These are phyloP conservation scores for Chaetodon trifasciatus DNA, from an alignment of 2,797 vertebrate genomes.

Conservation along the genomic window DNA sequence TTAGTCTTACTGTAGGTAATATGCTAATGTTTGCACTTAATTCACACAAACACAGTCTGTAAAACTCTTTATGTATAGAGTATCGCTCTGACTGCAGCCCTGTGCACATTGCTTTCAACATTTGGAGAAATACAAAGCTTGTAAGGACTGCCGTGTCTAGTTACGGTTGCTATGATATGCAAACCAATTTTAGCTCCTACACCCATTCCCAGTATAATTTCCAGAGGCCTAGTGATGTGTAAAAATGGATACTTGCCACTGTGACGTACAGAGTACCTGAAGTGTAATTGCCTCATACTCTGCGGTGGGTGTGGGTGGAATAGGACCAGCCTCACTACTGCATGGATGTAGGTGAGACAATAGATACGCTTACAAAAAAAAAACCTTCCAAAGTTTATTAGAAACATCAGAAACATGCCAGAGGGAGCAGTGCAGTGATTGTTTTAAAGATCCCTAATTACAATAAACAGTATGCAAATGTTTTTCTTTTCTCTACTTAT, in stretches of 20 bases:
- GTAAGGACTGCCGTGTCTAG: background rate
- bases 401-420: slow-evolving; percentile 19
- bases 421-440: background rate
- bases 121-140: slow-evolving; percentile 4
- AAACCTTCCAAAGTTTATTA: slow-evolving; percentile 10
- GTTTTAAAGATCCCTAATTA: slow-evolving; percentile 31
- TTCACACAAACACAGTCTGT: background rate
- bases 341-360: slow-evolving; percentile 31
- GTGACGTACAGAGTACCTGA: slow-evolving; percentile 28
- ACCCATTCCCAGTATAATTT: slow-evolving; percentile 25
- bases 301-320: slow-evolving; percentile 42
- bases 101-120: background rate
- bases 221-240: slow-evolving; percentile 34
- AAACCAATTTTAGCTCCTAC: slow-evolving; percentile 16
- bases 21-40: slow-evolving; percentile 2
- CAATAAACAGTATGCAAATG: slow-evolving; percentile 18
- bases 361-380: background rate
- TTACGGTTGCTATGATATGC: background rate
- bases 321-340: slow-evolving; percentile 28
- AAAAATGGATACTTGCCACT: slow-evolving; percentile 21
- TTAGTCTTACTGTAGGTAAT: background rate
- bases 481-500: slow-evolving; percentile 16
- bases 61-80: slow-evolving; percentile 2
- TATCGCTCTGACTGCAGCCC: background rate
- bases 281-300: slow-evolving; percentile 44